These are phyloP conservation scores for Cosmorhoe ocellata DNA, from an alignment of 2,888 invertebrate genomes.

Conservation along the genomic window DNA sequence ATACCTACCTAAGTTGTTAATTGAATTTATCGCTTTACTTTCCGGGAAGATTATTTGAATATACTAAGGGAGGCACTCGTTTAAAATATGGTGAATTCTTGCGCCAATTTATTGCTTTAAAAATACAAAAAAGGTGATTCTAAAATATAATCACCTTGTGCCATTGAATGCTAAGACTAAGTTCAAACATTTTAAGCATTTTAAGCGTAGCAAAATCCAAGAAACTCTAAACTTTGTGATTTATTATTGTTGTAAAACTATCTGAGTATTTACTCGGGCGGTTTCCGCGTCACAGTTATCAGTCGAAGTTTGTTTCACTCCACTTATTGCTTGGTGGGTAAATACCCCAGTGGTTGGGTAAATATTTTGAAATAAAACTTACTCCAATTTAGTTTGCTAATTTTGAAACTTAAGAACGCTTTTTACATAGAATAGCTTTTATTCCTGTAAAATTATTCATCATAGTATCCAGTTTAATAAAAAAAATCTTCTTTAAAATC, in stretches of 20 bases:
- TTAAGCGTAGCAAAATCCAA: conserved; percentile 40
- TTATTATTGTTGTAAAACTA: conserved; percentile 60
- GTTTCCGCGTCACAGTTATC: conserved; percentile 63
- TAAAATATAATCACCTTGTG: too few relatives aligned
- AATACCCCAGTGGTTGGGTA: conserved; percentile 1
- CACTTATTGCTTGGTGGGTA: conserved; percentile 20
- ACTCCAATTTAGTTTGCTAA: neutral
- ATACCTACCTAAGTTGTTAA: neutral
- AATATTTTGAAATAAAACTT: neutral
- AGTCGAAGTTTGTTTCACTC: conserved; percentile 59
- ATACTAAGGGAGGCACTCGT: neutral
- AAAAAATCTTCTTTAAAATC: too few relatives aligned
- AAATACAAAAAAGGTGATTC: too few relatives aligned
- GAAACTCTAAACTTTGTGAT: conserved; percentile 40
- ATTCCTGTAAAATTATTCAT: too few relatives aligned
- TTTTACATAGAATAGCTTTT: too few relatives aligned
- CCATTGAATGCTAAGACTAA: too few relatives aligned
- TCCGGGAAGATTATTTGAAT: neutral
- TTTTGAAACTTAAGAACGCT: neutral
- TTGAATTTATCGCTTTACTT: conserved; percentile 4
- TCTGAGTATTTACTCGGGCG: conserved; percentile 65
- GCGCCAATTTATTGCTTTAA: too few relatives aligned
- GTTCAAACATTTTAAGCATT: conserved; percentile 14
- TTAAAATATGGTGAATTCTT: too few relatives aligned
- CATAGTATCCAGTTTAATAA: too few relatives aligned